Conservation (phyloP, 2,113 vertebrate genomes). For the Xiphorhynchus elegans region DNA sequence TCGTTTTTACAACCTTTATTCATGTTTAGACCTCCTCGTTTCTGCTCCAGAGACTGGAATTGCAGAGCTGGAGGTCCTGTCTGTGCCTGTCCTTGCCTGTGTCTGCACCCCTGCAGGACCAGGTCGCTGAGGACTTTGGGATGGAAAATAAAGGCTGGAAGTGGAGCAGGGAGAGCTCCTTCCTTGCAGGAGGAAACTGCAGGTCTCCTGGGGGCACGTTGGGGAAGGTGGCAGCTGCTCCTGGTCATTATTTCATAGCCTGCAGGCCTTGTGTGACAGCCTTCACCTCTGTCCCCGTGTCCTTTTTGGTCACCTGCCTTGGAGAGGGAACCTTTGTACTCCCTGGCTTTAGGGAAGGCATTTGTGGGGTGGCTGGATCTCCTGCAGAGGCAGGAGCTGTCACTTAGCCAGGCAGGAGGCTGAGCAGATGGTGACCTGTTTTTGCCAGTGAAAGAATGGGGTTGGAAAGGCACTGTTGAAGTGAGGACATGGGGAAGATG, state of each 20-base stretch:
- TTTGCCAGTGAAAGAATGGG: slow-evolving; percentile 10
- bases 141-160: background rate
- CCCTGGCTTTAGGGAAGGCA: background rate
- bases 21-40: background rate
- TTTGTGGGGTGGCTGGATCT: background rate
- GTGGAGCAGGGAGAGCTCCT: background rate
- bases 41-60: background rate
- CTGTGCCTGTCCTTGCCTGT: background rate
- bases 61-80: background rate
- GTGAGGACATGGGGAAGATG: background rate
- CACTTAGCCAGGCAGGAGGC: background rate
- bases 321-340: background rate
- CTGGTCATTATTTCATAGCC: background rate
- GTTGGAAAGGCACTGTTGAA: background rate
- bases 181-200: background rate
- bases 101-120: background rate
- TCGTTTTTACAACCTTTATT: background rate
- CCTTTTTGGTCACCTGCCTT: background rate
- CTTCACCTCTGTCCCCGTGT: background rate
- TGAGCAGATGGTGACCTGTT: slow-evolving; percentile 53
- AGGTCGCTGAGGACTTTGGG: accelerated
- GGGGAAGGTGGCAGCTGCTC: background rate
- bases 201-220: background rate
- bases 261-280: background rate
- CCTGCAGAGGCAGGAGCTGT: slow-evolving; percentile 15